Percentiles rank a stretch among this genome's conserved stretches.
These are phyloP conservation scores for Pelecanus crispus DNA, from an alignment of 2,113 vertebrate species.

Conservation along the genomic window DNA sequence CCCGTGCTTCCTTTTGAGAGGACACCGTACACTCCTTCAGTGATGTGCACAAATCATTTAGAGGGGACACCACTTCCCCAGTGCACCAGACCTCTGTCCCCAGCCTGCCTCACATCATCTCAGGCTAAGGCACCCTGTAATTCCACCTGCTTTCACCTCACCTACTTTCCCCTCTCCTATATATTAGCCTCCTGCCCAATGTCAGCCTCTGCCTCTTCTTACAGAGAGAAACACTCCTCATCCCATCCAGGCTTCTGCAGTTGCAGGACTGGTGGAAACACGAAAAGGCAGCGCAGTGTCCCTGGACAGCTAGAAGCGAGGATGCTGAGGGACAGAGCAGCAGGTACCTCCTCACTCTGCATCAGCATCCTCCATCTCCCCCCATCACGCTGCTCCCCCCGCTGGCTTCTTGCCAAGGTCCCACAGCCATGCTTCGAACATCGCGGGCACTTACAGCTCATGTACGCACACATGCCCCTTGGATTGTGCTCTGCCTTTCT, in stretches of 20 bases:
- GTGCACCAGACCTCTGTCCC: background rate
- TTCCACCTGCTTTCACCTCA: background rate
- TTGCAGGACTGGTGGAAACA: background rate
- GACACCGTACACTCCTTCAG: background rate
- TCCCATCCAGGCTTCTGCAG: background rate
- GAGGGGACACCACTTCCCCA: background rate
- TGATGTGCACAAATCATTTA: accelerated
- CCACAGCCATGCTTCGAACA: background rate
- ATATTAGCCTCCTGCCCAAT: background rate
- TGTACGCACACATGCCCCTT: accelerated
- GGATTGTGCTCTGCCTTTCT: background rate
- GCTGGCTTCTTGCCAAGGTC: background rate
- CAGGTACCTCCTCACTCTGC: background rate
- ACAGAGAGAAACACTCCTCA: background rate
- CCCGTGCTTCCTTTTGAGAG: background rate
- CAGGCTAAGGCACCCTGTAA: background rate
- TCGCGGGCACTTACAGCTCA: background rate
- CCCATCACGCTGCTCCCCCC: background rate
- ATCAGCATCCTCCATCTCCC: background rate
- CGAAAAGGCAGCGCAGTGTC: background rate
- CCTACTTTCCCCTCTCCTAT: background rate
- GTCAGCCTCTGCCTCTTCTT: background rate
- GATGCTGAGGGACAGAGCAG: background rate
- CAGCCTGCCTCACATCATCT: background rate
- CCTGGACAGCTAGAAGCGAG: background rate